A percentile compares a stretch with the other conserved stretches of the same genome.
phyloP scores from a whole-genome alignment of 2,888 invertebrate genomes.

The Oxycera nigricornis region DNA sequence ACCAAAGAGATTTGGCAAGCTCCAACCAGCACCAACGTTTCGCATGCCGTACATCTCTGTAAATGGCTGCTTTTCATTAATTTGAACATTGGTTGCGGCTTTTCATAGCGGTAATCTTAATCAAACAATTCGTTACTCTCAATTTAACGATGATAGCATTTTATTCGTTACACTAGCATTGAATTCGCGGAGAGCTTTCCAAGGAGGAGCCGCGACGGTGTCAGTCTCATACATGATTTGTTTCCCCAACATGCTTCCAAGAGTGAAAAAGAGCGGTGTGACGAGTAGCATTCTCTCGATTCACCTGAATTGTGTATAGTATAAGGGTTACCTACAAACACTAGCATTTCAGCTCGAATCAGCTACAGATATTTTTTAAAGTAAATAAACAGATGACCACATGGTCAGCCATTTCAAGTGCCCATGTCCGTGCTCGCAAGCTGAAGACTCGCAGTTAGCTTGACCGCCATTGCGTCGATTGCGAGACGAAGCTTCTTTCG shows the following conservation, averaged over 20 bases:
- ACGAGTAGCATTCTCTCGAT: background rate
- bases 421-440: background rate
- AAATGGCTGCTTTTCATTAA: background rate
- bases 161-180: background rate
- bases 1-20: too few relatives aligned
- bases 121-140: constrained; percentile 23
- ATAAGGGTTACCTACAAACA: background rate
- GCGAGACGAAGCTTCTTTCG: background rate
- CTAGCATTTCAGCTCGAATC: background rate
- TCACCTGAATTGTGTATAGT: background rate
- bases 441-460: background rate
- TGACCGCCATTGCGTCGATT: background rate
- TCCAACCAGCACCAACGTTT: too few relatives aligned
- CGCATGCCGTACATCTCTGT: background rate
- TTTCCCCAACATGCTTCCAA: too few relatives aligned
- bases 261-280: too few relatives aligned
- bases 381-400: constrained; percentile 41
- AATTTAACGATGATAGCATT: background rate
- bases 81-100: background rate
- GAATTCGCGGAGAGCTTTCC: background rate
- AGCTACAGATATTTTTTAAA: background rate
- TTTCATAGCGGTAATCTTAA: constrained; percentile 3
- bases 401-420: constrained; percentile 21
- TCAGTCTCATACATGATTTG: too few relatives aligned
- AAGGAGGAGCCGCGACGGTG: too few relatives aligned